Evolutionary conservation across 2,888 invertebrate species (phyloP).

Genomic region (Eupithecia tripunctaria): DNA sequence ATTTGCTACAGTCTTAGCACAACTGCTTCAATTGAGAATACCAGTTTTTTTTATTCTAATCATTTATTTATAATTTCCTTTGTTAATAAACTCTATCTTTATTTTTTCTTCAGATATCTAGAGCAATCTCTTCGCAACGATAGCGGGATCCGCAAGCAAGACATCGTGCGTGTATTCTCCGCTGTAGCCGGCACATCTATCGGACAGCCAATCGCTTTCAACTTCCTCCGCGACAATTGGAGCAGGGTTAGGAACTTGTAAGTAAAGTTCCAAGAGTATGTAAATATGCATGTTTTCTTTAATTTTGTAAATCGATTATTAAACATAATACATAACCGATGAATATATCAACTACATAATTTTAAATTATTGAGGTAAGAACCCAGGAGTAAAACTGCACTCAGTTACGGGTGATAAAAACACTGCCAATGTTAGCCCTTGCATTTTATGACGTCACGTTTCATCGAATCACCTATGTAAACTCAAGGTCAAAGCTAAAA

Average conservation of each 20-base stretch:
- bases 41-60: no score
- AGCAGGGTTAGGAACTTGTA: constrained; percentile 88
- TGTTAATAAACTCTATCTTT: neutral
- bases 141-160: constrained; percentile 92
- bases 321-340: no score
- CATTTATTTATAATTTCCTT: neutral
- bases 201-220: constrained; percentile 92
- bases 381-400: no score
- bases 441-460: no score
- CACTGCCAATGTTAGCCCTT: no score
- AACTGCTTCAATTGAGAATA: neutral
- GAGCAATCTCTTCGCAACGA: constrained; percentile 89
- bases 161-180: constrained; percentile 90
- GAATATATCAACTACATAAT: no score
- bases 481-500: no score
- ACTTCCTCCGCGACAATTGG: constrained; percentile 91
- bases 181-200: constrained; percentile 90
- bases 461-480: no score
- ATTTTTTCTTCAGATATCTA: constrained; percentile 84
- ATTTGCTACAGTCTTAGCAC: neutral
- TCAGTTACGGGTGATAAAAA: no score
- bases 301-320: no score
- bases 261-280: constrained; percentile 65
- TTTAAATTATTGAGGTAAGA: no score
- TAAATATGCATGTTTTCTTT: no score